Percentiles rank a stretch among this genome's conserved stretches.
These are phyloP conservation scores for Dinocampus coccinellae DNA, from an alignment of 2,888 invertebrate genomes.

Conservation along the genomic window DNA sequence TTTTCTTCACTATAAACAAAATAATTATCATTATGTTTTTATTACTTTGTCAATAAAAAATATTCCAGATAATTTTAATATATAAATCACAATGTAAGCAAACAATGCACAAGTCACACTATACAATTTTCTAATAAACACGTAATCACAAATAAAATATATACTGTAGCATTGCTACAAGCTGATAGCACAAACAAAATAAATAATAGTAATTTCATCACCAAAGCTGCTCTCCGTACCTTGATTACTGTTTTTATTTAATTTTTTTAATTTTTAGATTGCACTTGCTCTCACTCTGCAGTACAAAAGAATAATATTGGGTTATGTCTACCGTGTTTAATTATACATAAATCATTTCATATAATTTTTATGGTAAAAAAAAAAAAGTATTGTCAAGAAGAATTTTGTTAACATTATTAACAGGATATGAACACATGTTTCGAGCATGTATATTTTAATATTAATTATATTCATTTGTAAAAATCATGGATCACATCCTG, in stretches of 20 bases:
- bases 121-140: slow-evolving; percentile 5
- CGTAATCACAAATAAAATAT: not conserved
- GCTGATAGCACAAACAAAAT: slow-evolving; percentile 14
- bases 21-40: slow-evolving; percentile 8
- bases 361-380: not conserved
- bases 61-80: not conserved
- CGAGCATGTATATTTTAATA: no score
- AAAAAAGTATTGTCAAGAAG: slow-evolving; percentile 4
- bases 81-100: slow-evolving; percentile 5
- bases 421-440: no score
- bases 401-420: not conserved
- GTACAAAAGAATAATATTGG: slow-evolving; percentile 53
- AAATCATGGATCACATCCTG: not conserved
- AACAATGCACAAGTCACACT: slow-evolving; percentile 13
- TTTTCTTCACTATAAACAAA: slow-evolving; percentile 54
- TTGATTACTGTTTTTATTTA: slow-evolving; percentile 26
- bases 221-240: slow-evolving; percentile 4
- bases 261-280: slow-evolving; percentile 45
- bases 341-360: slow-evolving; percentile 3
- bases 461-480: no score
- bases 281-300: slow-evolving; percentile 53
- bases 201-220: not conserved
- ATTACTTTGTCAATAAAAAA: not conserved
- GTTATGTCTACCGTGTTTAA: slow-evolving; percentile 48
- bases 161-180: slow-evolving; percentile 8